phyloP scores from a whole-genome alignment of 2,113 vertebrate species.

The Podiceps cristatus region DNA sequence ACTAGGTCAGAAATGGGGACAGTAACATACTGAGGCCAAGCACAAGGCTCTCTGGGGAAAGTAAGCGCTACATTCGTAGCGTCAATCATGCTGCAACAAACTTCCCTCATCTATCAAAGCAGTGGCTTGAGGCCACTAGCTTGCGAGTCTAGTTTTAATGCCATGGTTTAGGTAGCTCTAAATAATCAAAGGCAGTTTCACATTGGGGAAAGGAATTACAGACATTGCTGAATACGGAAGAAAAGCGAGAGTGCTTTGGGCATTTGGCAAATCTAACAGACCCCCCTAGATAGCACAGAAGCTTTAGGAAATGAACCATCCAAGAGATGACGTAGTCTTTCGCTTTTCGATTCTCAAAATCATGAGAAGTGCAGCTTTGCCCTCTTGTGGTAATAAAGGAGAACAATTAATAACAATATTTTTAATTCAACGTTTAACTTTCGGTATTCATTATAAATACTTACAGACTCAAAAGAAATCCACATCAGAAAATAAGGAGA shows the following conservation, averaged over 20 bases:
- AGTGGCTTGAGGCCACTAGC: not conserved
- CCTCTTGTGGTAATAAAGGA: constrained; percentile 20
- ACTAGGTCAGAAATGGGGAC: not conserved
- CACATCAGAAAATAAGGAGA: constrained; percentile 33
- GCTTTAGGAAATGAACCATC: not conserved
- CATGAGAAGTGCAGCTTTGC: not conserved
- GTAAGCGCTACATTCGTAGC: not conserved
- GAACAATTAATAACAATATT: not conserved
- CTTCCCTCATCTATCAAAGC: not conserved
- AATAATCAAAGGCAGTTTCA: not conserved
- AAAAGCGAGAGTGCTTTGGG: not conserved
- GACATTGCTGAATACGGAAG: not conserved
- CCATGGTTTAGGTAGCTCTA: not conserved
- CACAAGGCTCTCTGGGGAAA: not conserved
- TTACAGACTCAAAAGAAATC: constrained; percentile 26
- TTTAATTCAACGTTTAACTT: not conserved
- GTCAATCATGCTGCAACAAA: not conserved
- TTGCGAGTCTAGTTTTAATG: not conserved
- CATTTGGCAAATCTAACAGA: not conserved
- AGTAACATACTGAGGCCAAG: not conserved
- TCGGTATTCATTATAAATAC: not conserved
- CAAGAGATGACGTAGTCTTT: not conserved
- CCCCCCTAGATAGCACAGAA: not conserved
- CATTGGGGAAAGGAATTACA: not conserved
- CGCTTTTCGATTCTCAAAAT: not conserved